These are phyloP conservation scores for Trachurus trachurus DNA, from an alignment of 2,797 vertebrate species.

Conservation along the genomic window DNA sequence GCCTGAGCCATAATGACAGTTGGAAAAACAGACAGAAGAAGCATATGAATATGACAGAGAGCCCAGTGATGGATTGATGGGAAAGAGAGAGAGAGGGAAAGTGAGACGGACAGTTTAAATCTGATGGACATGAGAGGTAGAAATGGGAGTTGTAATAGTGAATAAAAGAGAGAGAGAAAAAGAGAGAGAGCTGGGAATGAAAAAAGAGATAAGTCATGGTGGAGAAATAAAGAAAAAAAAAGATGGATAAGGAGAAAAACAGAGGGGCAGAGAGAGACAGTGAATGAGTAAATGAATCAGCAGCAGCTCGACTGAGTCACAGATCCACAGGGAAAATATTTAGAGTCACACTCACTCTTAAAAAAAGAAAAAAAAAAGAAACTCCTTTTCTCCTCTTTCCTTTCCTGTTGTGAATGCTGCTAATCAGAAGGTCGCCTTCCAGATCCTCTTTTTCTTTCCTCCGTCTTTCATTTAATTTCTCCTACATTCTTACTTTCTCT, in stretches of 20 bases:
- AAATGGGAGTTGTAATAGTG: slow-evolving; percentile 14
- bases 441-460: slow-evolving; percentile 29
- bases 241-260: slow-evolving; percentile 58
- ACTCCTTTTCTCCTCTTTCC: slow-evolving; percentile 29
- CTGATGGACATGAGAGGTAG: slow-evolving; percentile 35
- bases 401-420: slow-evolving; percentile 41
- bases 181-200: slow-evolving; percentile 27
- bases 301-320: slow-evolving; percentile 68
- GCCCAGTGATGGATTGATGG: slow-evolving; percentile 71
- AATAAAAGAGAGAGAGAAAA: slow-evolving; percentile 22
- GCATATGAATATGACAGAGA: slow-evolving; percentile 59
- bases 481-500: slow-evolving; percentile 35
- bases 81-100: slow-evolving; percentile 37
- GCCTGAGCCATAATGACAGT: slow-evolving; percentile 65
- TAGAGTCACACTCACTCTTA: slow-evolving; percentile 54
- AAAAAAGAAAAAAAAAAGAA: slow-evolving; percentile 46
- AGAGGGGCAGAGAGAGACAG: slow-evolving; percentile 47
- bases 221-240: slow-evolving; percentile 40
- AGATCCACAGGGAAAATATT: slow-evolving; percentile 69
- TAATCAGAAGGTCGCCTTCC: slow-evolving; percentile 53
- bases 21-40: slow-evolving; percentile 74
- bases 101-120: slow-evolving; percentile 25
- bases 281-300: slow-evolving; percentile 72
- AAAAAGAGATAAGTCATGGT: slow-evolving; percentile 46
- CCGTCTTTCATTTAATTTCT: not conserved